A percentile compares a stretch with the other conserved stretches of the same genome.
Evolutionary conservation across 2,888 invertebrate species (phyloP).

Genomic region (Leptogaster cylindrica): DNA sequence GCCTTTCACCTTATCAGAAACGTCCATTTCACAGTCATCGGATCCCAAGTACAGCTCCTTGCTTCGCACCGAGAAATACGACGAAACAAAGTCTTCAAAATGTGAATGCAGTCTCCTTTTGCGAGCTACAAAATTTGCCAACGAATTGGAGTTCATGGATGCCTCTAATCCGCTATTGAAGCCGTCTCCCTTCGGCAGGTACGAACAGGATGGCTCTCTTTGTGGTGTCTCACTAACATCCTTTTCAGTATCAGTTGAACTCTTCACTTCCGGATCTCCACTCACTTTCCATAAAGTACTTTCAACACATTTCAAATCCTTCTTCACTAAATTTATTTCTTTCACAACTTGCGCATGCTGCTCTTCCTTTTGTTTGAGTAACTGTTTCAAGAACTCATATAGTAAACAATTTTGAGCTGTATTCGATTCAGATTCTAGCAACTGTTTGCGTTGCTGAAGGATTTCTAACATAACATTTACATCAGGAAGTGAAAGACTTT

Average conservation of each 20-base stretch:
- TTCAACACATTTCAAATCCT: constrained; percentile 76
- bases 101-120: constrained; percentile 61
- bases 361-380: constrained; percentile 75
- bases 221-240: background rate
- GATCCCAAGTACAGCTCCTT: constrained; percentile 71
- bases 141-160: constrained; percentile 28
- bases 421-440: constrained; percentile 80
- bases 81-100: constrained; percentile 87
- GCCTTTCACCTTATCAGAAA: constrained; percentile 38
- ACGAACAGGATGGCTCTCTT: background rate
- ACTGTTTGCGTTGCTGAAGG: constrained; percentile 77
- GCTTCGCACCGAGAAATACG: constrained; percentile 80
- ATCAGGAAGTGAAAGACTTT: constrained; percentile 76
- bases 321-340: constrained; percentile 77
- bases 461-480: constrained; percentile 83
- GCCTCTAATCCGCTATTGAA: constrained; percentile 23
- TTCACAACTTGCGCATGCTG: constrained; percentile 69
- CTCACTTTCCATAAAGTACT: constrained; percentile 63
- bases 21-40: constrained; percentile 43
- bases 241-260: background rate
- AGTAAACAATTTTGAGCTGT: constrained; percentile 82
- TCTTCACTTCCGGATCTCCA: background rate
- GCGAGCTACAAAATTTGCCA: constrained; percentile 44
- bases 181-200: constrained; percentile 6
- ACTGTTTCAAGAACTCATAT: constrained; percentile 81